Evolutionary conservation across 2,797 vertebrate genomes (phyloP).

Genomic region (Rhynchonycteris naso): DNA sequence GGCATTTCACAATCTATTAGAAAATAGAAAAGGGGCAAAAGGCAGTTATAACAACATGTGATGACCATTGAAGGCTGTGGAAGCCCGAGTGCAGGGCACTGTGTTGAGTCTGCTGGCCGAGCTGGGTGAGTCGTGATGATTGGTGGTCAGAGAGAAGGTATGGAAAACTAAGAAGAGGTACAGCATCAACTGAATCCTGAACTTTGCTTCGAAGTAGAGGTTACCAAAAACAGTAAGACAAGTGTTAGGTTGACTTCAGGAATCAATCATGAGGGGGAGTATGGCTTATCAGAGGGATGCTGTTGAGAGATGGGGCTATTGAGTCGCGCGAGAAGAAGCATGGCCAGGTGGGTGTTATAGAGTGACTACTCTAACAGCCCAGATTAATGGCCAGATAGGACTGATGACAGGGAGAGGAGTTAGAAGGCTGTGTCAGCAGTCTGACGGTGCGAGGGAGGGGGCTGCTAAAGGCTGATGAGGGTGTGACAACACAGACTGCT

Average conservation of each 20-base stretch:
- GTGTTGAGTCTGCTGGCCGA: background rate
- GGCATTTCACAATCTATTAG: background rate
- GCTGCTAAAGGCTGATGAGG: background rate
- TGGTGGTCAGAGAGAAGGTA: background rate
- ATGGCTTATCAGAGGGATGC: background rate
- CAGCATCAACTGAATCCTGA: background rate
- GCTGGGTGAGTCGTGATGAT: background rate
- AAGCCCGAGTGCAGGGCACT: background rate
- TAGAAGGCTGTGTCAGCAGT: background rate
- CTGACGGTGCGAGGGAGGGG: too few relatives aligned
- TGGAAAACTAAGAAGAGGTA: background rate
- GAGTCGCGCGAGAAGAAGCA: fast-evolving
- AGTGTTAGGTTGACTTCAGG: background rate
- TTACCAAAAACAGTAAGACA: background rate
- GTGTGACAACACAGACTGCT: background rate
- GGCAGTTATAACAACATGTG: background rate
- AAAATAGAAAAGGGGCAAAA: background rate
- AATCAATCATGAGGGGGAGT: background rate
- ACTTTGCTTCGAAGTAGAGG: background rate
- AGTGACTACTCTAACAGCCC: background rate
- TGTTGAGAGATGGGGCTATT: too few relatives aligned
- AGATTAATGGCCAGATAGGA: background rate
- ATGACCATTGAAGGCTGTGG: background rate
- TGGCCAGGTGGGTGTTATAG: background rate
- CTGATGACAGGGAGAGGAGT: background rate